Evolutionary conservation across 2,888 invertebrate genomes (phyloP).

Genomic region (Lepidocyrtoides sp.): DNA sequence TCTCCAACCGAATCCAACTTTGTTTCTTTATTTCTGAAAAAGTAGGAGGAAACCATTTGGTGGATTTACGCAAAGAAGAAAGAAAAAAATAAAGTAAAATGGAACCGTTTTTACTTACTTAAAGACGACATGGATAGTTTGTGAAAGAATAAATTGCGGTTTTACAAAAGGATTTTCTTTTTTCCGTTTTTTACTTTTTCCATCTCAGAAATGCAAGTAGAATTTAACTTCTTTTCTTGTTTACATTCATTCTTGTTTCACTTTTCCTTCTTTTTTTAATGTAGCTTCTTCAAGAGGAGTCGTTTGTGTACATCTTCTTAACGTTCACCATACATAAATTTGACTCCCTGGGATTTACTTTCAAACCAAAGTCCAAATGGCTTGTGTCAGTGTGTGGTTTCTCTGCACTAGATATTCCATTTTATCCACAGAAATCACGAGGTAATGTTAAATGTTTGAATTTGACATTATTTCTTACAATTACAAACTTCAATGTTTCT

Average conservation of each 20-base stretch:
- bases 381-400: neutral
- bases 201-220: neutral
- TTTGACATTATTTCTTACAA: constrained; percentile 1
- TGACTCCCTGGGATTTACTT: neutral
- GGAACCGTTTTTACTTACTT: constrained; percentile 53
- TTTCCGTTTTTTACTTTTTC: neutral
- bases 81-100: constrained; percentile 40
- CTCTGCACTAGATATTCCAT: neutral
- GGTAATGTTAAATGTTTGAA: neutral
- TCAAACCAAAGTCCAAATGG: neutral
- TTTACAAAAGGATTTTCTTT: constrained; percentile 61
- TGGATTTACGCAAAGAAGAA: constrained; percentile 39
- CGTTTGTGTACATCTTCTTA: constrained; percentile 44
- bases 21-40: neutral
- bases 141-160: constrained; percentile 73
- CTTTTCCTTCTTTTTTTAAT: neutral
- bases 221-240: constrained; percentile 50
- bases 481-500: neutral
- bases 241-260: constrained; percentile 48
- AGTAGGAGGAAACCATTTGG: constrained; percentile 42
- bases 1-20: neutral
- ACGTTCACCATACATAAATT: constrained; percentile 36
- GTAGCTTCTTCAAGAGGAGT: neutral
- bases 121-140: constrained; percentile 71
- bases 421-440: neutral